Evolutionary conservation across 2,113 vertebrate species (phyloP).

Genomic region (Siniperca knerii): DNA sequence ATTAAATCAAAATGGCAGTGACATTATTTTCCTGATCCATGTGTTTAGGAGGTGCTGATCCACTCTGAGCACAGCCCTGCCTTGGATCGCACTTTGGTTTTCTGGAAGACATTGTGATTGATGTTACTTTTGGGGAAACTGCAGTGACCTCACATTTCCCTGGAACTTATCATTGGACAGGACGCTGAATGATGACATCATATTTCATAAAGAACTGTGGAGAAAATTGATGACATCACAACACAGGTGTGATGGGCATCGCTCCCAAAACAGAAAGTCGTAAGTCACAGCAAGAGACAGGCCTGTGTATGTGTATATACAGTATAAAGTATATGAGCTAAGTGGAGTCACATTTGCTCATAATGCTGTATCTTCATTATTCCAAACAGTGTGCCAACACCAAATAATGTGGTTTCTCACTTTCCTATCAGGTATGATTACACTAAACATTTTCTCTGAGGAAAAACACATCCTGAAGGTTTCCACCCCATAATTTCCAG

Average conservation of each 20-base stretch:
- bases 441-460: conserved; percentile 35
- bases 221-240: conserved; percentile 59
- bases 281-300: conserved; percentile 28
- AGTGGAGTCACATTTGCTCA: conserved; percentile 33
- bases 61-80: conserved; percentile 10
- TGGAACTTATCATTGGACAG: conserved; percentile 42
- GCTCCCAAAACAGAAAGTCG: conserved; percentile 39
- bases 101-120: conserved; percentile 54
- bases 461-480: conserved; percentile 39
- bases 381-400: conserved; percentile 25
- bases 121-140: conserved; percentile 53
- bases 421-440: conserved; percentile 42
- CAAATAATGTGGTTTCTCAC: conserved; percentile 26
- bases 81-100: conserved; percentile 25
- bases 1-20: conserved; percentile 62
- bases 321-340: background rate
- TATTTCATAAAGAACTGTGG: conserved; percentile 44
- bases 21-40: conserved; percentile 46
- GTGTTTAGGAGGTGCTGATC: conserved; percentile 50
- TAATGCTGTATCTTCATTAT: conserved; percentile 35
- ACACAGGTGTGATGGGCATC: conserved; percentile 55
- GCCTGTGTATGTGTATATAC: background rate
- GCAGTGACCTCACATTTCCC: conserved; percentile 59
- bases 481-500: conserved; percentile 53
- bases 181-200: conserved; percentile 53